These are phyloP conservation scores for Drosophila fuyamai DNA, from an alignment of 1,140 invertebrate species.

Conservation along the genomic window DNA sequence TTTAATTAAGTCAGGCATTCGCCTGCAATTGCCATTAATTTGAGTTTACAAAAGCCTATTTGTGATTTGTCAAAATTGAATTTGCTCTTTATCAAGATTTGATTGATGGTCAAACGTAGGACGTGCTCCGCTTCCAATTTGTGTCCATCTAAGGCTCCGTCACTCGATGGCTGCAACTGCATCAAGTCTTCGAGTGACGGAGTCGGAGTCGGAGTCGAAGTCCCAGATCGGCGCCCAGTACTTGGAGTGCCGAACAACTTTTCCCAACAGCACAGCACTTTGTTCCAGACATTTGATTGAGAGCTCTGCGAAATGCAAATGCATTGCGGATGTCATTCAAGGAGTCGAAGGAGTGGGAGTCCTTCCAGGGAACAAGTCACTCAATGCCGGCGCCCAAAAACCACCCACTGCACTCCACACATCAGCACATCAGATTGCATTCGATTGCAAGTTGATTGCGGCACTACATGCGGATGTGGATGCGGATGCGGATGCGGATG, in stretches of 20 bases:
- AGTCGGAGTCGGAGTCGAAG: background rate
- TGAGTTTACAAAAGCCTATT: constrained; percentile 77
- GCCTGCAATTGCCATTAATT: constrained; percentile 66
- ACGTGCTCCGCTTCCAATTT: constrained; percentile 38
- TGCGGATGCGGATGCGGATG: constrained; percentile 33
- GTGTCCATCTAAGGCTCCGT: constrained; percentile 32
- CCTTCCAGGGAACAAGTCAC: constrained; percentile 39
- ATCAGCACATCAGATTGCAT: constrained; percentile 57
- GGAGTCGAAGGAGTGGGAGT: constrained; percentile 4
- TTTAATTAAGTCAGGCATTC: constrained; percentile 60
- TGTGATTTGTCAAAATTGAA: constrained; percentile 82
- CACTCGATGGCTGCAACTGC: background rate
- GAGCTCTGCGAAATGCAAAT: constrained; percentile 74
- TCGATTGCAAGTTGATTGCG: constrained; percentile 55
- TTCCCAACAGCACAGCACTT: constrained; percentile 62
- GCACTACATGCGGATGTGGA: constrained; percentile 38
- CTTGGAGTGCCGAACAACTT: constrained; percentile 53
- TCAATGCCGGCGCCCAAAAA: constrained; percentile 14
- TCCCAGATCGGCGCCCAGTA: constrained; percentile 15
- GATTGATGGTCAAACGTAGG: constrained; percentile 59
- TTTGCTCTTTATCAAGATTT: constrained; percentile 74
- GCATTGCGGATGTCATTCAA: constrained; percentile 58
- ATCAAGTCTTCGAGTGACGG: background rate
- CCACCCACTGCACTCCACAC: constrained; percentile 25
- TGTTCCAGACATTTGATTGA: constrained; percentile 68